Percentiles rank a stretch among this genome's conserved stretches.
Evolutionary conservation across 2,797 vertebrate genomes (phyloP).

Genomic region (Cirrhinus mrigala): DNA sequence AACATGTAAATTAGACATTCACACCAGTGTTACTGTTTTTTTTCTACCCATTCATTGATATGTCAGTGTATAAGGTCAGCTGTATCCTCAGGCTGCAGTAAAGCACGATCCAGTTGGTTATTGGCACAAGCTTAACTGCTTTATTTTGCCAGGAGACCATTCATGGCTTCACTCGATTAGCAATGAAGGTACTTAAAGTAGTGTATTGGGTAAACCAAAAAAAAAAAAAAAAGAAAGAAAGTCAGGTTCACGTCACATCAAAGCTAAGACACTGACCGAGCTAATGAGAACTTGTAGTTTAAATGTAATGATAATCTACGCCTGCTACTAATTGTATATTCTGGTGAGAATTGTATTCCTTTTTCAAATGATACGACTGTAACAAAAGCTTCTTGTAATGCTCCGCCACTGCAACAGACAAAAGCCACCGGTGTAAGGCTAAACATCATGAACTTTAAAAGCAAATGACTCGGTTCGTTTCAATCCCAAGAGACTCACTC

Average conservation of each 20-base stretch:
- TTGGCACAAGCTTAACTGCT: constrained; percentile 53
- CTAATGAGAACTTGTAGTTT: constrained; percentile 36
- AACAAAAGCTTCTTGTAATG: constrained; percentile 26
- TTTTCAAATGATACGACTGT: constrained; percentile 32
- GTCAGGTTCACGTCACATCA: constrained; percentile 64
- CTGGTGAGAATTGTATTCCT: constrained; percentile 74
- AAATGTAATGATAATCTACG: constrained; percentile 34
- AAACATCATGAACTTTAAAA: constrained; percentile 42
- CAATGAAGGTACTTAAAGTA: constrained; percentile 38
- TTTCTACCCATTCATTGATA: constrained; percentile 35
- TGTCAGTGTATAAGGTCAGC: constrained; percentile 39
- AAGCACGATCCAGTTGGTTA: constrained; percentile 41
- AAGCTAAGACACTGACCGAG: constrained; percentile 61
- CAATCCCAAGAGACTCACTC: constrained; percentile 33
- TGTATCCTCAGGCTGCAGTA: constrained; percentile 35
- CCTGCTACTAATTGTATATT: constrained; percentile 65
- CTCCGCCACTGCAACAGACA: constrained; percentile 63
- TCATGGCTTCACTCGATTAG: constrained; percentile 13
- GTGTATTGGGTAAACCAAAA: constrained; percentile 44
- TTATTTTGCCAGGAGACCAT: constrained; percentile 35
- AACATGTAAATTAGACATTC: constrained; percentile 55
- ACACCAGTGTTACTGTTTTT: constrained; percentile 47
- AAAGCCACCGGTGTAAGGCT: background rate
- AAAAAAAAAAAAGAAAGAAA: background rate
- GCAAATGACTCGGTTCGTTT: constrained; percentile 36